Conservation (phyloP, 2,888 invertebrate species). For the Scrobipalpa costella region DNA sequence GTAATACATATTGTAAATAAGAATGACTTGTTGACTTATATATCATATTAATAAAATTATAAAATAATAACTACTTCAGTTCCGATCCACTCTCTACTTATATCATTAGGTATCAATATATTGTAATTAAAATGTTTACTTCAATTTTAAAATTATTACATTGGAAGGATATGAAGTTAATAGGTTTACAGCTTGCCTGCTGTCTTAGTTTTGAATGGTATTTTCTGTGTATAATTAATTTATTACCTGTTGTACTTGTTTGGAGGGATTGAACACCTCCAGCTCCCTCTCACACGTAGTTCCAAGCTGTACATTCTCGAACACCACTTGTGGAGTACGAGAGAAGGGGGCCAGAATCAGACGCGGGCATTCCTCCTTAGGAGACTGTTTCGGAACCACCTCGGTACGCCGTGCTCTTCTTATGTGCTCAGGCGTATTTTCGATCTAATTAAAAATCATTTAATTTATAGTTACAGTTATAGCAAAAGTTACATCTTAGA, state of each 20-base stretch:
- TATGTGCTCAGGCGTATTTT: conserved; percentile 74
- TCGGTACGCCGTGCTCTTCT: conserved; percentile 58
- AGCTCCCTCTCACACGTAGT: conserved; percentile 76
- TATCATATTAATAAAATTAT: too few relatives aligned
- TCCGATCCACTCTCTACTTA: too few relatives aligned
- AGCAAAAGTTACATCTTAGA: neutral
- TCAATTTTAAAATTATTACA: too few relatives aligned
- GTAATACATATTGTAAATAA: too few relatives aligned
- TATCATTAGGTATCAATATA: too few relatives aligned
- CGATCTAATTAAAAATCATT: conserved; percentile 54
- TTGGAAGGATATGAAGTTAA: too few relatives aligned
- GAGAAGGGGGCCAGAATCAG: conserved; percentile 85
- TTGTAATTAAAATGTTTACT: too few relatives aligned
- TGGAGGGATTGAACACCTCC: conserved; percentile 81
- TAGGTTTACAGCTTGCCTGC: too few relatives aligned
- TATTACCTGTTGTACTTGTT: conserved; percentile 64
- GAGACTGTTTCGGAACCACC: conserved; percentile 50
- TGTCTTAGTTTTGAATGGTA: too few relatives aligned
- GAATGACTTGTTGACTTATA: too few relatives aligned
- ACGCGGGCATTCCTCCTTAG: conserved; percentile 72
- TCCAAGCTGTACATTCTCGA: conserved; percentile 83
- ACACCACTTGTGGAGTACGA: conserved; percentile 84
- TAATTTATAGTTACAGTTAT: neutral
- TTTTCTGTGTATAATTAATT: neutral
- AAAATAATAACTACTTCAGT: too few relatives aligned